Base-by-base conservation (phyloP, 2,888 invertebrate species). In the Caenorhabditis doughertyi region DNA sequence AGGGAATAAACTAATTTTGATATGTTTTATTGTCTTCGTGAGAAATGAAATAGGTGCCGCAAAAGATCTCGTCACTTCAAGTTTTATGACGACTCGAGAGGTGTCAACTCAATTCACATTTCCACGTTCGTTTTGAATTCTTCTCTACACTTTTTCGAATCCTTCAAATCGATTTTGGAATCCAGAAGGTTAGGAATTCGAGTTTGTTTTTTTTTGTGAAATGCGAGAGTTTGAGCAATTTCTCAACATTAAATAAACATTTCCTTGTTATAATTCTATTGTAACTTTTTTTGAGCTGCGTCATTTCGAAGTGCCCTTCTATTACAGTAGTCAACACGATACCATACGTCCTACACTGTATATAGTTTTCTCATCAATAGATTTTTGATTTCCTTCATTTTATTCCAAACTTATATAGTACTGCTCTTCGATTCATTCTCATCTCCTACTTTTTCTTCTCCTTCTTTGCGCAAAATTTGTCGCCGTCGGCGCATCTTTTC, bases 381-480 rank as follows among this genome's bases (percentile, higher is more conserved):
- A n/a, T n/a, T n/a, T n/a, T 29, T 9, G n/a, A 3, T 65, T 1
- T 65, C 7, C 32, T 49, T 65, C 64, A 16, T 65, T 2, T 39
- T 16, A 44, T 25, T 51, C 13, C 51, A 51, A 49, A 29, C 58
- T 7, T 39, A 58, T 58, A 58, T 16, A 27, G 49, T 44, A 44
- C 56, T 42, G 18, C 51, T 67, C 55, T 56, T 23, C 27, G 3
- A 18, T 35, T 53, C 51, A 42, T 55, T 44, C 29, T 29, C 42
- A 23, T 73, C 64, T 62, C 21, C 62, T 55, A 25, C 65, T 67
- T 58, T 56, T n/a, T n/a, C n/a, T n/a, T 25, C 74, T 64, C 51
- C 74, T 65, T 49, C 39, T 58, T n/a, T 49, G 9, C 53, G 76
- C n/a, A 68, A 67, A 76, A 68, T 68, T 76, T 67, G 76, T 76